These are phyloP conservation scores for Agonopterix subpropinquella DNA, from an alignment of 2,888 invertebrate genomes.

Conservation along the genomic window DNA sequence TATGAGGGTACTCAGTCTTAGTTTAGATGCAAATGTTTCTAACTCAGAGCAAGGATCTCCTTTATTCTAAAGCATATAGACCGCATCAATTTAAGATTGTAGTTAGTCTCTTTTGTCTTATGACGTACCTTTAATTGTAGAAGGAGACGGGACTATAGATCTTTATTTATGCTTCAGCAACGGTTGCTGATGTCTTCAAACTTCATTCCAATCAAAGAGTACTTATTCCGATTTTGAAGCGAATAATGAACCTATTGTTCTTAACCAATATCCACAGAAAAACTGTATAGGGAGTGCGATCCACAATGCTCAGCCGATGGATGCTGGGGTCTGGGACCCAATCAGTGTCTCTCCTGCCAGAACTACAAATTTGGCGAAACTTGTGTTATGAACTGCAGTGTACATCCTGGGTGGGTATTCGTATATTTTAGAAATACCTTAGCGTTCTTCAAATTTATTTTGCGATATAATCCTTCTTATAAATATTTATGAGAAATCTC, in stretches of 20 bases:
- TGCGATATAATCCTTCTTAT: too few species aligned
- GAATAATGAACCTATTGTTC: conserved; percentile 13
- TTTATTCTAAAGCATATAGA: too few species aligned
- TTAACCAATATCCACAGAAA: conserved; percentile 68
- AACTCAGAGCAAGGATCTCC: too few species aligned
- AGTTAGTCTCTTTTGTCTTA: too few species aligned
- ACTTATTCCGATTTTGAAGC: neutral
- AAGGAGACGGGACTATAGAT: too few species aligned
- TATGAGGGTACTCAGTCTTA: conserved; percentile 59
- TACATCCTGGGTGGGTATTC: conserved; percentile 83
- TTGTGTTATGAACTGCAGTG: conserved; percentile 90
- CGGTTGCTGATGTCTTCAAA: neutral
- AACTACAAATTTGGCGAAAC: conserved; percentile 86
- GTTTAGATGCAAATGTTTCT: conserved; percentile 15
- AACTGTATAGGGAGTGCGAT: conserved; percentile 86
- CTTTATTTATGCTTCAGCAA: too few species aligned
- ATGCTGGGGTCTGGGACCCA: conserved; percentile 95
- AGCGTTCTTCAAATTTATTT: too few species aligned
- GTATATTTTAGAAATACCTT: neutral
- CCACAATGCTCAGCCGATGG: conserved; percentile 91
- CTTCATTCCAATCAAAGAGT: too few species aligned
- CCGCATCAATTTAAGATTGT: too few species aligned
- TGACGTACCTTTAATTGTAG: too few species aligned
- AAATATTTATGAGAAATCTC: conserved; percentile 11
- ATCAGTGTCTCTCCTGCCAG: conserved; percentile 92